Base-by-base conservation (phyloP, 2,888 invertebrate species). In the Bombylius discolor region DNA sequence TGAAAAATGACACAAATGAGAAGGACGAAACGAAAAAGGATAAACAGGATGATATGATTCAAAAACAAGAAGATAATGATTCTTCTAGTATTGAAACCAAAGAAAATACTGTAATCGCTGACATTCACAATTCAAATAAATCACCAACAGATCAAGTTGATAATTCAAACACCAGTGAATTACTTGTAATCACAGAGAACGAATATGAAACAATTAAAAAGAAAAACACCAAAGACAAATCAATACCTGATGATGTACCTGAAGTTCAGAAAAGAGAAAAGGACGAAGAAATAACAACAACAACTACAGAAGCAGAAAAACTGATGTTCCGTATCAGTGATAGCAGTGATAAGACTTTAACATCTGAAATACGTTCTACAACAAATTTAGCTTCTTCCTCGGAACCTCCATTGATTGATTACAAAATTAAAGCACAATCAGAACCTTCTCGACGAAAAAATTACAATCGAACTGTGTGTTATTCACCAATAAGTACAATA, bases 261-360 rank as follows among this genome's bases (percentile, higher is more conserved):
- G 55, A 55, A 11, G 33, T 34, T 14, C 33, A 34, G n/a, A 49
- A 42, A 31, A 49, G 13, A 31, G 36, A 42, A 23, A 48, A 53
- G 13, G 34, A 42, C 12, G 32, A 23, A 1, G 47, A 23, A 5
- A 32, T 48, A 11, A 12, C 49, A 14, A 42, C 39, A 11, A 11
- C 7, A 11, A 7, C 34, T 2, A 5, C 34, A 36, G 4, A 1
- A 7, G 34, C 11, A 42, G 39, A 42, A 11, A 42, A 42, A 12
- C 31, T 50, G 5, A 49, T 39, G 42, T 56, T 52, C 34, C 46
- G 56, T 45, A 49, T 34, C 13, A 53, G 53, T 52, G 50, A 53
- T 50, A 50, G 46, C 47, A 56, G 50, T 47, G 56, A 53, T 52
- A 53, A 50, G 23, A 56, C 50, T n/a, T 39, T 50, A n/a, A 52